Percentiles rank a stretch among this genome's conserved stretches.
Evolutionary conservation across 2,888 invertebrate genomes (phyloP).

Genomic region (Synanthedon formicaeformis): DNA sequence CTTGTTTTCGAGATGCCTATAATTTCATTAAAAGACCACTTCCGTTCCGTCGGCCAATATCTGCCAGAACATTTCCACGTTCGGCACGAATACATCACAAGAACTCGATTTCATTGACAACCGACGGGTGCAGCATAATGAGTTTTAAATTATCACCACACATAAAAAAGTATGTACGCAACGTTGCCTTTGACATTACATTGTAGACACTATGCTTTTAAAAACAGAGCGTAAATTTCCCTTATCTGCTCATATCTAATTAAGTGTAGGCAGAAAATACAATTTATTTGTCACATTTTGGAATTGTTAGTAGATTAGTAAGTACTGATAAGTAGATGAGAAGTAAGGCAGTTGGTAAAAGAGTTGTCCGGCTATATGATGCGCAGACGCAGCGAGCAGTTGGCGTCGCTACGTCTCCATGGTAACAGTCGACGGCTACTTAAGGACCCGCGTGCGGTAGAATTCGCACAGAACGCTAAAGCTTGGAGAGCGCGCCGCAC

Average conservation of each 20-base stretch:
- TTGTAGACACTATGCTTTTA: neutral
- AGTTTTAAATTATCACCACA: constrained; percentile 67
- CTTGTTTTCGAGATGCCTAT: constrained; percentile 57
- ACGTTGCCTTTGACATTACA: constrained; percentile 50
- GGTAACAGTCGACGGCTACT: constrained; percentile 42
- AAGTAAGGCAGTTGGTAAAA: neutral
- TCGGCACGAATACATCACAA: constrained; percentile 61
- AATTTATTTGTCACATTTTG: constrained; percentile 6
- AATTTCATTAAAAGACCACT: constrained; percentile 64
- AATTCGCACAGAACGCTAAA: constrained; percentile 47
- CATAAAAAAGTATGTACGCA: constrained; percentile 56
- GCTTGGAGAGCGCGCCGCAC: constrained; percentile 66
- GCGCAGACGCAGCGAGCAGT: constrained; percentile 29
- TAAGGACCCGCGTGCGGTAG: constrained; percentile 36
- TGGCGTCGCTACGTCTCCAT: constrained; percentile 62
- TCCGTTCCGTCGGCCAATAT: constrained; percentile 60
- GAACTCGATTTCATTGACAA: constrained; percentile 68
- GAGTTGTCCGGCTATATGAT: constrained; percentile 7
- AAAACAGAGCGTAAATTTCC: neutral
- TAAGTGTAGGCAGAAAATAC: neutral
- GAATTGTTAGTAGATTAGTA: neutral
- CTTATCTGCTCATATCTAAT: neutral
- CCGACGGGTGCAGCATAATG: constrained; percentile 60
- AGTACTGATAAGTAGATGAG: neutral
- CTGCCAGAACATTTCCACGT: constrained; percentile 68